Percentiles rank a stretch among this genome's conserved stretches.
Evolutionary conservation across 2,888 invertebrate genomes (phyloP).

Genomic region (Nomada fucata): DNA sequence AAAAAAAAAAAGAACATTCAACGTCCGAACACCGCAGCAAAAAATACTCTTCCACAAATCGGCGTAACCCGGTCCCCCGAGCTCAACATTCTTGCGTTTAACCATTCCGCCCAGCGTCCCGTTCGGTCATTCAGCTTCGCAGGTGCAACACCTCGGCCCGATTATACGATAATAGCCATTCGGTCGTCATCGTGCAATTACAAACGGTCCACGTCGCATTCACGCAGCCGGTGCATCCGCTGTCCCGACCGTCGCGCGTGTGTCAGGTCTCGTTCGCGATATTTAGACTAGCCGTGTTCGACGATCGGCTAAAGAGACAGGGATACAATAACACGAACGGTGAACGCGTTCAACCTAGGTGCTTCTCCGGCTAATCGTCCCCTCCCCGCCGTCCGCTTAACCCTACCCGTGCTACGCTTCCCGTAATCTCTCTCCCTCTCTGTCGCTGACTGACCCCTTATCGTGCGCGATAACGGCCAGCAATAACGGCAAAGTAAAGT

Average conservation of each 20-base stretch:
- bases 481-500: too few species aligned
- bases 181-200: slow-evolving; percentile 41
- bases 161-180: slow-evolving; percentile 17
- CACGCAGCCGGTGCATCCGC: slow-evolving; percentile 23
- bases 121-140: slow-evolving; percentile 28
- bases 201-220: slow-evolving; percentile 50
- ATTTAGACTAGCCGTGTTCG: slow-evolving; percentile 15
- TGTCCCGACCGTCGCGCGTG: slow-evolving; percentile 5
- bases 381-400: not conserved
- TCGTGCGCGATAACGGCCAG: too few species aligned
- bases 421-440: slow-evolving; percentile 27
- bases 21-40: not conserved
- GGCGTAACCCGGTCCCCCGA: not conserved
- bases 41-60: not conserved
- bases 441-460: slow-evolving; percentile 48
- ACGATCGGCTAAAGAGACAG: slow-evolving; percentile 21
- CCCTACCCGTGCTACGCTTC: slow-evolving; percentile 1
- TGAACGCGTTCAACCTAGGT: slow-evolving; percentile 11
- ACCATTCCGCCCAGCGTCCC: slow-evolving; percentile 18
- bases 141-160: slow-evolving; percentile 14
- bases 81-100: not conserved
- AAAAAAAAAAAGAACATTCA: too few species aligned
- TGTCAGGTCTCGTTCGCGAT: slow-evolving; percentile 10
- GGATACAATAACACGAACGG: slow-evolving; percentile 24
- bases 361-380: not conserved